Evolutionary conservation across 2,113 vertebrate genomes (phyloP).

Genomic region (Ageneiosus marmoratus): DNA sequence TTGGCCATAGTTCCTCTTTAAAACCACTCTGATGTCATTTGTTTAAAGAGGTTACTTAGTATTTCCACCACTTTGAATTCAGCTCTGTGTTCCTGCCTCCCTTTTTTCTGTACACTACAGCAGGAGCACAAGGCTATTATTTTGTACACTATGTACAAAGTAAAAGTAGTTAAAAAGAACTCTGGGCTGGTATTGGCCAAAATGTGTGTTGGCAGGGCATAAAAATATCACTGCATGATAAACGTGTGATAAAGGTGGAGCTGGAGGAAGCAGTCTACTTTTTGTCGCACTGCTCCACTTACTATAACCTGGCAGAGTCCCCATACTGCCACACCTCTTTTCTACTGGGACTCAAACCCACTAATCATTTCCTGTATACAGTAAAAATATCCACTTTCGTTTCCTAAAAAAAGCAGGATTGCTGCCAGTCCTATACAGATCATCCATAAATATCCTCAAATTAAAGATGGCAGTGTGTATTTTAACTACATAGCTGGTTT

Average conservation of each 20-base stretch:
- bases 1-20: background rate
- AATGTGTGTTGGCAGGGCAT: background rate
- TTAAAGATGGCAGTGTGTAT: background rate
- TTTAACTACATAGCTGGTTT: background rate
- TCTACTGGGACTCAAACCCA: constrained; percentile 3
- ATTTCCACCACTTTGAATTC: background rate
- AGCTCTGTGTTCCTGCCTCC: background rate
- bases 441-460: background rate
- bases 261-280: constrained; percentile 25
- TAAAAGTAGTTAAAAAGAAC: background rate
- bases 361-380: background rate
- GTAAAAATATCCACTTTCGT: background rate
- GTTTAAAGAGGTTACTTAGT: background rate
- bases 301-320: constrained; percentile 56
- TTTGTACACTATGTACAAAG: background rate
- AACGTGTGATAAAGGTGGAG: background rate
- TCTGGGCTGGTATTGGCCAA: background rate
- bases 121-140: background rate
- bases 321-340: constrained; percentile 57
- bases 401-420: background rate
- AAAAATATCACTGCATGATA: background rate
- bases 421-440: background rate
- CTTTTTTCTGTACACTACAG: background rate
- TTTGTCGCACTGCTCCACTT: constrained; percentile 54
- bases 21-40: no score